Evolutionary conservation across 2,797 vertebrate genomes (phyloP), one percentile per base, ranked within the genome.

Genomic region (Lerista edwardsae): DNA sequence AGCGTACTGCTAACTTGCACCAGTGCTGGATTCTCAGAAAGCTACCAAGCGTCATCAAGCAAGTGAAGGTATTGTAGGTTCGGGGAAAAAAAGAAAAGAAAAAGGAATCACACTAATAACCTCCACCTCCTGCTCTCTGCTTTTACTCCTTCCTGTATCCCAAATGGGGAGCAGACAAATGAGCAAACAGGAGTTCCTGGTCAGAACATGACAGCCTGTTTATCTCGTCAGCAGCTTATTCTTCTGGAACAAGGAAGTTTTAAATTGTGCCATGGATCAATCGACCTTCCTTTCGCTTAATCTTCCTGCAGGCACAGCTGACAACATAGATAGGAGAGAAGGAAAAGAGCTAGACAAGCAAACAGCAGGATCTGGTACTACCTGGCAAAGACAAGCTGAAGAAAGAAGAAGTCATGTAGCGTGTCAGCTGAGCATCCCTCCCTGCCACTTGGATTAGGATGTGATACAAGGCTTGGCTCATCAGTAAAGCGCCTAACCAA

Each of bases 231-330:
- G 75, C 76, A 4, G 76, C 86, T 89, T 61, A 27, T 82, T 88
- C 89, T 69, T 57, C 83, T 59, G 79, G 84, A 93, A 84, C 0
- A 0, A 10, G 86, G 83, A 91, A 44, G 6, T 83, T 59, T 2
- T 77, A 85, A 94, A 61, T 86, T 69, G 71, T 47, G 47, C 41
- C 86, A 75, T 1, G 8, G 86, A 86, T 86, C 91, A 87, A 80
- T 73, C 59, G 79, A 72, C 73, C 1, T 0, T 87, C 36, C 0
- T 61, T 85, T 88, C 87, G 80, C 55, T 91, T 88, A 82, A 85
- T 84, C 75, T 89, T 69, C 88, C 80, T 69, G 75, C 82, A 77
- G 88, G 84, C 79, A n/a, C 27, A 0, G 1, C 87, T 71, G 75
- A 76, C 83, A 84, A 86, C 74, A n/a, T 47, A 14, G 55, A 21